Conservation (phyloP, 2,797 vertebrate genomes). For the Pangasius larnaudii region DNA sequence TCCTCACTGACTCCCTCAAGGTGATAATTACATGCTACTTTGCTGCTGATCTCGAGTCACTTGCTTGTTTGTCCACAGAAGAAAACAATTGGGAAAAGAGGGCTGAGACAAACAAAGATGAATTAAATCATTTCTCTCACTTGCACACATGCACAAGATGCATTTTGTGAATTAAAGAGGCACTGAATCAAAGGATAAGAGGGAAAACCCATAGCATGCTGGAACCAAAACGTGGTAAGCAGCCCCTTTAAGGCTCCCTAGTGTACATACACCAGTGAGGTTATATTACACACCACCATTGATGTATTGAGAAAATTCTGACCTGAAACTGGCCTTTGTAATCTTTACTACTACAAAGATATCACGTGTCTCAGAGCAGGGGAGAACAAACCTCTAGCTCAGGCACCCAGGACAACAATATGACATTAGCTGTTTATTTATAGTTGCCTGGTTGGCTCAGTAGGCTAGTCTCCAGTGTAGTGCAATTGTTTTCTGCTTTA, state of each 20-base stretch:
- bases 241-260: not conserved
- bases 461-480: not conserved
- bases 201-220: not conserved
- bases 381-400: not conserved
- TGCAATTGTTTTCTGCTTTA: not conserved
- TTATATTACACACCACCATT: not conserved
- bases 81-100: conserved; percentile 21
- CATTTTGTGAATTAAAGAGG: not conserved
- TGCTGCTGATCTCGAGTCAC: conserved; percentile 35
- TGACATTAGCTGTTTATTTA: not conserved
- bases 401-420: not conserved
- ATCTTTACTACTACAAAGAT: not conserved
- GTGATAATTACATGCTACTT: conserved; percentile 49
- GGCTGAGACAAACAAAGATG: not conserved
- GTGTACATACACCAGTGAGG: not conserved
- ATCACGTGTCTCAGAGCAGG: not conserved
- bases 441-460: not conserved
- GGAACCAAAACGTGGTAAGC: not conserved
- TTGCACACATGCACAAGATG: conserved; percentile 25
- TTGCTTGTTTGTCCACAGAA: conserved; percentile 38
- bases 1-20: conserved; percentile 28
- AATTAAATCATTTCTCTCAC: not conserved
- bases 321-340: not conserved
- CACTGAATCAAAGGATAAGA: not conserved
- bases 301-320: not conserved